phyloP scores from a whole-genome alignment of 1,140 invertebrate species.

The Cryptotermes secundus region DNA sequence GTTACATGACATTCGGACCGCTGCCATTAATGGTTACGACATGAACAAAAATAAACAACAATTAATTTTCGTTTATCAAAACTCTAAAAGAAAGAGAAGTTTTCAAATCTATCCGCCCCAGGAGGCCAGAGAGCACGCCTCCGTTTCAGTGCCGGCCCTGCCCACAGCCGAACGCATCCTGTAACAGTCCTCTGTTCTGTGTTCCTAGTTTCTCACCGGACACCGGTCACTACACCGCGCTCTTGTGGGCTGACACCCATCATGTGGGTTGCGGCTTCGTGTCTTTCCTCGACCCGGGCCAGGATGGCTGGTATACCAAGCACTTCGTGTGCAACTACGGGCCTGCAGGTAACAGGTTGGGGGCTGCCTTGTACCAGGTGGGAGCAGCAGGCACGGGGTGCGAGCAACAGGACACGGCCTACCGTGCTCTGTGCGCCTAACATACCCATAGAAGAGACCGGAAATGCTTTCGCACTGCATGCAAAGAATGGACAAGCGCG shows the following conservation, averaged over 20 bases:
- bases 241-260: conserved; percentile 51
- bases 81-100: too few species aligned
- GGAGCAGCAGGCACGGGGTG: conserved; percentile 41
- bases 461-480: too few species aligned
- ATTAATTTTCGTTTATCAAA: too few species aligned
- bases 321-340: conserved; percentile 51
- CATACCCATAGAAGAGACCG: background rate
- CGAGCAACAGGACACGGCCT: conserved; percentile 30
- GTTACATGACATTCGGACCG: too few species aligned
- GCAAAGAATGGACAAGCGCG: too few species aligned
- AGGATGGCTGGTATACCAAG: conserved; percentile 46
- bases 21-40: too few species aligned
- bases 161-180: too few species aligned
- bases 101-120: too few species aligned
- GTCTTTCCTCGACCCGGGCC: background rate
- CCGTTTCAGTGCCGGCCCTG: too few species aligned
- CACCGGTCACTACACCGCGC: conserved; percentile 9
- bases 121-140: too few species aligned
- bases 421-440: background rate
- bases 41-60: too few species aligned
- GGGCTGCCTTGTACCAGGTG: conserved; percentile 45
- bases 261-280: conserved; percentile 55
- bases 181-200: background rate
- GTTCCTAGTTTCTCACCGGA: background rate
- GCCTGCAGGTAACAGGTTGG: conserved; percentile 46